phyloP scores from a whole-genome alignment of 2,888 invertebrate genomes.

The Pyrocoelia pectoralis region DNA sequence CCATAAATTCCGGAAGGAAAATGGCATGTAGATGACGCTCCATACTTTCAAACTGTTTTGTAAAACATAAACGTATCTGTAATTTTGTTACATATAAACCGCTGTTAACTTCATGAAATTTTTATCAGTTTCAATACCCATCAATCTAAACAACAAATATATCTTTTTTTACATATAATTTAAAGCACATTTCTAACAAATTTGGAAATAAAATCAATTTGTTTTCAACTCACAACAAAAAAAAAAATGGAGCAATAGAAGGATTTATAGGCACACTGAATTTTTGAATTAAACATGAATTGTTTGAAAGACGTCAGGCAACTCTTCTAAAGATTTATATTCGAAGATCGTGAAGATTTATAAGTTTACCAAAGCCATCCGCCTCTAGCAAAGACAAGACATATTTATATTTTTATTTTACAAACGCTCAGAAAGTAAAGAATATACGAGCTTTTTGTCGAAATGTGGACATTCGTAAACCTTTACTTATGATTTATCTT shows the following conservation, averaged over 20 bases:
- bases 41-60: not conserved
- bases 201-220: conserved; percentile 44
- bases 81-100: too few species aligned
- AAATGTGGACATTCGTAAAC: conserved; percentile 53
- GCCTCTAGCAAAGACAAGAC: conserved; percentile 51
- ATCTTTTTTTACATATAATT: too few species aligned
- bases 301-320: conserved; percentile 47
- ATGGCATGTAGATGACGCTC: conserved; percentile 17
- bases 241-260: conserved; percentile 27
- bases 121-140: too few species aligned
- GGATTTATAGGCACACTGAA: conserved; percentile 30
- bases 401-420: conserved; percentile 58
- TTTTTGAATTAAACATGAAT: conserved; percentile 58
- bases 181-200: not conserved
- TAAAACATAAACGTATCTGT: not conserved
- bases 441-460: conserved; percentile 56
- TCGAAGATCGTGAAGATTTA: conserved; percentile 50
- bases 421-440: conserved; percentile 52
- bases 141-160: too few species aligned
- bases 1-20: conserved; percentile 21
- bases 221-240: conserved; percentile 41
- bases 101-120: too few species aligned
- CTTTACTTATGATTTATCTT: conserved; percentile 53
- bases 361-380: conserved; percentile 55
- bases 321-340: conserved; percentile 52